Conservation (phyloP, 2,888 invertebrate species). For the Lepas anatifera region DNA sequence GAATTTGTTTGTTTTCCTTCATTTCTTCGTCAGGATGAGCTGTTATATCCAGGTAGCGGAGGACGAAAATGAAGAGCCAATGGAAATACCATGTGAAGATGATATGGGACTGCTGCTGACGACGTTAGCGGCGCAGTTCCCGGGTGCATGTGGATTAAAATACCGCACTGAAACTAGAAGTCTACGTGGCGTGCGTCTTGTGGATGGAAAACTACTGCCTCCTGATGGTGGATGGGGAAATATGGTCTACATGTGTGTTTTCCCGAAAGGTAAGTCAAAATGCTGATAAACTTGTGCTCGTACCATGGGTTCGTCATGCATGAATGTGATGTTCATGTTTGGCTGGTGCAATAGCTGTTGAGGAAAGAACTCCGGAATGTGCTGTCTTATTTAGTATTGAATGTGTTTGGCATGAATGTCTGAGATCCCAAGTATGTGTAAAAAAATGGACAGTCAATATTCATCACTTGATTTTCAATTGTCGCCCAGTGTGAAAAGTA, state of each 20-base stretch:
- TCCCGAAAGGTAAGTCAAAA: conserved; percentile 44
- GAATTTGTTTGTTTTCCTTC: conserved; percentile 1
- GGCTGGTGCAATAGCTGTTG: too few relatives aligned
- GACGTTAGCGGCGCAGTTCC: conserved; percentile 90
- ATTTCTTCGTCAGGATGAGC: conserved; percentile 24
- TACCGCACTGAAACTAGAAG: conserved; percentile 2
- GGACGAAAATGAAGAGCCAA: conserved; percentile 88
- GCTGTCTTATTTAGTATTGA: too few relatives aligned
- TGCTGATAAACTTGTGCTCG: too few relatives aligned
- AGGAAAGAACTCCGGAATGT: too few relatives aligned
- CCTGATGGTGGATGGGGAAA: conserved; percentile 79
- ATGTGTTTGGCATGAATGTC: too few relatives aligned
- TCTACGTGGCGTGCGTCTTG: conserved; percentile 75
- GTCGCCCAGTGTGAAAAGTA: too few relatives aligned
- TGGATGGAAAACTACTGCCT: conserved; percentile 81
- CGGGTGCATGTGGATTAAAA: conserved; percentile 92
- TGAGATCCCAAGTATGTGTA: too few relatives aligned
- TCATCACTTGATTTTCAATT: too few relatives aligned
- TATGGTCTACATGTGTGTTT: conserved; percentile 50
- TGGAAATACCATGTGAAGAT: conserved; percentile 87
- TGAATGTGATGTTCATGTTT: too few relatives aligned
- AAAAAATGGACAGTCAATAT: too few relatives aligned
- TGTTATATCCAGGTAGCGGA: conserved; percentile 81
- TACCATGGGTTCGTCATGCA: too few relatives aligned
- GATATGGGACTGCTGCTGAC: conserved; percentile 83